Base-by-base conservation (phyloP, 1,140 invertebrate genomes). In the Mesaphorura yosii region DNA sequence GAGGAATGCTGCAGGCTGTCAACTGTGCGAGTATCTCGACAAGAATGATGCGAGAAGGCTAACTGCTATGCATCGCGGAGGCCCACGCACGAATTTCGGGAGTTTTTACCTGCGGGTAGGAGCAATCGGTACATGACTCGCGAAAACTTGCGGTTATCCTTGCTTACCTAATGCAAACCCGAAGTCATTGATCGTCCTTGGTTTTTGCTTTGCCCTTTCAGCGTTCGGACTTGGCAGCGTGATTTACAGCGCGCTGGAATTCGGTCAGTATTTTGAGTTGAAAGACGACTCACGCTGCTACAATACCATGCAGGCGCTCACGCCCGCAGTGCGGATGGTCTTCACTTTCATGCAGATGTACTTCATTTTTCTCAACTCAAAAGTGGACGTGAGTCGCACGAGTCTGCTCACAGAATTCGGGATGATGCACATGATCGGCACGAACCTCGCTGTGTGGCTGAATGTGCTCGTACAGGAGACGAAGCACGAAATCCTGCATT, bases 401-500 rank as follows among this genome's bases (percentile, higher is more conserved):
- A 17, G 51, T 54, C 72, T 80, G 15, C 71, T 84, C 26, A 80
- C 82, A 26, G 75, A 83, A 64, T 82, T 87, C 61, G 83, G 83
- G 31, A 72, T 86, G 45, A 86, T 87, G 83, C 84, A 88, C 65
- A 81, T 86, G 79, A 80, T 86, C 40, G 83, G 82, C 2, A 84
- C 82, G 3, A 86, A 88, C 69, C 67, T 86, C 3, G 86, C 82
- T 67, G 82, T 86, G 62, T 87, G 84, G 84, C 64, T 86, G 1
- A 80, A 84, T 64, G 83, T 86, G n/a, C 69, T 86, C 0, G 80
- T 86, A 5, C 79, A 84, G 64, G 84, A 87, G 68, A 86, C 84
- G 1, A 81, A 82, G 61, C 80, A 86, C 65, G 82, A 86, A 66
- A 86, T 86, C 60, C 58, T 70, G 1, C 51, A 55, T n/a, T 63